Percentiles rank a stretch among this genome's conserved stretches.
These are phyloP conservation scores for Scaptomyza graminum DNA, from an alignment of 1,140 invertebrate genomes.

Conservation along the genomic window DNA sequence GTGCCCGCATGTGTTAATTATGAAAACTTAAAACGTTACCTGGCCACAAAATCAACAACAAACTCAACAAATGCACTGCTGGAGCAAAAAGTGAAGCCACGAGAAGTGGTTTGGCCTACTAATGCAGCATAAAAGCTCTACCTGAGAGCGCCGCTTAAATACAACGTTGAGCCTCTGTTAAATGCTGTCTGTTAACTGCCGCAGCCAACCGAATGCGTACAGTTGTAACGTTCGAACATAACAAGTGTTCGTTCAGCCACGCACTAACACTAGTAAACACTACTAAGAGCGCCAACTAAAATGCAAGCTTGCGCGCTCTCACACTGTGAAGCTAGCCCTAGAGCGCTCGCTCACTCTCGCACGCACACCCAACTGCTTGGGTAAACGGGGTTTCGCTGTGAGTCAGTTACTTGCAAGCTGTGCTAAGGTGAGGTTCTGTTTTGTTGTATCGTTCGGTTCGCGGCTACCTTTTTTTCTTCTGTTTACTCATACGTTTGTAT, in stretches of 20 bases:
- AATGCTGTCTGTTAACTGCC: slow-evolving; percentile 33
- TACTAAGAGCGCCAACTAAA: slow-evolving; percentile 35
- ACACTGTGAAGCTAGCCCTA: slow-evolving; percentile 30
- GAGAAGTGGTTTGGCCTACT: slow-evolving; percentile 77
- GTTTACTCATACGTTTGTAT: slow-evolving; percentile 43
- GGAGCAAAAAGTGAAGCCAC: slow-evolving; percentile 30
- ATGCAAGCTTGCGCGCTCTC: slow-evolving; percentile 36
- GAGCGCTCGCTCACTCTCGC: slow-evolving; percentile 30
- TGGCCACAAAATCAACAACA: slow-evolving; percentile 36
- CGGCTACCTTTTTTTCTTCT: not conserved
- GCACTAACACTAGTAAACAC: slow-evolving; percentile 17
- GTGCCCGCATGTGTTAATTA: slow-evolving; percentile 52
- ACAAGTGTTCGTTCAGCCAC: slow-evolving; percentile 25
- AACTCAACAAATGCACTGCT: slow-evolving; percentile 37
- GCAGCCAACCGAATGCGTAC: slow-evolving; percentile 13
- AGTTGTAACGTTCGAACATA: slow-evolving; percentile 46
- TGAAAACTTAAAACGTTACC: slow-evolving; percentile 65
- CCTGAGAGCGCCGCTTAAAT: slow-evolving; percentile 27
- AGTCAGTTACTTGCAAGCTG: slow-evolving; percentile 75
- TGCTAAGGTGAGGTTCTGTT: slow-evolving; percentile 71
- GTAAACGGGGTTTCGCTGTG: slow-evolving; percentile 47
- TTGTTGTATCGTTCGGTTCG: slow-evolving; percentile 29
- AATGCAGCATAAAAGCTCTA: slow-evolving; percentile 56
- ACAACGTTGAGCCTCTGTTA: slow-evolving; percentile 20
- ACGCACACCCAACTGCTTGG: slow-evolving; percentile 37